These are phyloP conservation scores for Cenopis cana DNA, from an alignment of 2,888 invertebrate species.

Conservation along the genomic window DNA sequence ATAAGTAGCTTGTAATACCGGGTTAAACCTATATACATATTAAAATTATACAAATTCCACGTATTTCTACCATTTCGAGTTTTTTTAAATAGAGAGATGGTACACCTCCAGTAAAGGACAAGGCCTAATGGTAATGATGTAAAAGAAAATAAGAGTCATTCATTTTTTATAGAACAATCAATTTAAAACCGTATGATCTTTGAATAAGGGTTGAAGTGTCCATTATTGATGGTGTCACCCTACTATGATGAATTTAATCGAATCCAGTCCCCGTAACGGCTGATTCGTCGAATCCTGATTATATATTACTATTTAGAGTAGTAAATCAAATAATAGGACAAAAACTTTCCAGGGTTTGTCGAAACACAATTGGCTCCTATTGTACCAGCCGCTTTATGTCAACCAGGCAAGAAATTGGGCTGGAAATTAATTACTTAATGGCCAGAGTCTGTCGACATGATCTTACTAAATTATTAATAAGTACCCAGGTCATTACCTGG, in stretches of 20 bases:
- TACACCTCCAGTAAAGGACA: no score
- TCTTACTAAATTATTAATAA: slow-evolving; percentile 8
- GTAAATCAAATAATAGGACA: background rate
- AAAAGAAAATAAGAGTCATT: no score
- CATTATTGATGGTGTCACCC: no score
- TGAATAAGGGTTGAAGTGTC: no score
- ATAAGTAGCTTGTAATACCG: background rate
- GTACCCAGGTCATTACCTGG: background rate
- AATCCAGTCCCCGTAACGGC: no score
- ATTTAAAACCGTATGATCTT: no score
- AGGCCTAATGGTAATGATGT: no score
- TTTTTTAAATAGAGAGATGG: background rate
- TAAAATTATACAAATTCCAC: no score
- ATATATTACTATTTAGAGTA: background rate
- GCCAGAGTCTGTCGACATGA: background rate
- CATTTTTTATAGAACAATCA: no score
- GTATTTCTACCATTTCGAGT: background rate
- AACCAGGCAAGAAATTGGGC: slow-evolving; percentile 15
- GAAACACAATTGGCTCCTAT: slow-evolving; percentile 10
- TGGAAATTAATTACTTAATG: slow-evolving; percentile 24
- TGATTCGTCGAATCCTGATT: background rate
- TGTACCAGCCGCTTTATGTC: slow-evolving; percentile 15
- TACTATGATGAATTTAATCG: no score
- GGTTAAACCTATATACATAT: no score
- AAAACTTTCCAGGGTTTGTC: background rate